A percentile compares a stretch with the other conserved stretches of the same genome.
These are phyloP conservation scores for Pseudochirops corinnae DNA, from an alignment of 2,797 vertebrate genomes.

Conservation along the genomic window DNA sequence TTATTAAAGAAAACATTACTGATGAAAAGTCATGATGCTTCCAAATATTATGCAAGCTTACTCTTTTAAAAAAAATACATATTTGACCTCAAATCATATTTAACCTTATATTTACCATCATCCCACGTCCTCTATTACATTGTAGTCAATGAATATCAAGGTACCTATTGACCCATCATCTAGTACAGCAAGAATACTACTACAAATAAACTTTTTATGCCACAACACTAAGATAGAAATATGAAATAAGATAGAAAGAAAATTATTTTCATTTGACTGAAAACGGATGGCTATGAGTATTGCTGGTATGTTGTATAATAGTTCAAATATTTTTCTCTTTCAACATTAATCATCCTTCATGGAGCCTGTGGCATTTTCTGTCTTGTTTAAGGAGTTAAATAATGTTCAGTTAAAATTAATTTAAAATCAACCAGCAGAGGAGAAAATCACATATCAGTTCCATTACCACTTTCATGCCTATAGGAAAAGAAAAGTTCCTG, in stretches of 20 bases:
- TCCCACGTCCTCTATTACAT: too few species aligned
- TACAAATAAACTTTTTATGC: neutral
- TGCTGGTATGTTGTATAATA: neutral
- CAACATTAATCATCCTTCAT: too few species aligned
- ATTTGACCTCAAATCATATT: neutral
- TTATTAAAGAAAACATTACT: neutral
- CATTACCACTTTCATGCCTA: neutral
- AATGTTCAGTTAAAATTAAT: neutral
- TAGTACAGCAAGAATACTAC: neutral
- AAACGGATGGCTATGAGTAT: neutral
- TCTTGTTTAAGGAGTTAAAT: neutral
- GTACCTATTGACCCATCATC: neutral
- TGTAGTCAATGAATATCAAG: neutral
- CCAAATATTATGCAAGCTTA: neutral
- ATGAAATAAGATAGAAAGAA: neutral
- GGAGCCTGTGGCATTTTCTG: neutral
- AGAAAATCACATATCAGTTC: neutral
- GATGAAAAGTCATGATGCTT: neutral
- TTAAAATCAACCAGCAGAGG: neutral
- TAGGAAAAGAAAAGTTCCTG: too few species aligned
- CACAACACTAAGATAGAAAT: neutral
- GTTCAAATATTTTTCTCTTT: neutral
- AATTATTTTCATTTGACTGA: neutral
- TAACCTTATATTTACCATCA: too few species aligned
- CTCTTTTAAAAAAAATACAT: too few species aligned